phyloP scores from a whole-genome alignment of 2,113 vertebrate genomes.

The Corydoras sp. region DNA sequence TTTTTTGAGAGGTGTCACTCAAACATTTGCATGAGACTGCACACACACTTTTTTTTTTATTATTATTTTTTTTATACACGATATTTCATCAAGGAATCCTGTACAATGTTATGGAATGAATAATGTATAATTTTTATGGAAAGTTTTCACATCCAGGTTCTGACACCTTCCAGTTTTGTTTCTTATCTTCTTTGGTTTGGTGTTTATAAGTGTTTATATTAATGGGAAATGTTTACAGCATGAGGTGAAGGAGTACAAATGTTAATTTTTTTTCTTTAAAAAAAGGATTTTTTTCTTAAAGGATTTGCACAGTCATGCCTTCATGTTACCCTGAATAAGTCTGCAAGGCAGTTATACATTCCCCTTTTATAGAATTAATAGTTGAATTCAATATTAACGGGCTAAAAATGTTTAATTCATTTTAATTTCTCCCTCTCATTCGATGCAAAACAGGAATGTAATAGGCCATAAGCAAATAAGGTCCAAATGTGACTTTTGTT shows the following conservation, averaged over 20 bases:
- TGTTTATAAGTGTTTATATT: neutral
- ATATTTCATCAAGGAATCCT: too few species aligned
- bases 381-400: too few species aligned
- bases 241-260: neutral
- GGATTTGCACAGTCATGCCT: conserved; percentile 4
- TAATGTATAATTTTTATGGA: too few species aligned
- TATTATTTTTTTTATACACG: too few species aligned
- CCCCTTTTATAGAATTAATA: neutral
- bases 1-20: too few species aligned
- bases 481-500: neutral
- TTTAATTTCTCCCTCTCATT: too few species aligned
- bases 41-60: too few species aligned
- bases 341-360: conserved; percentile 8
- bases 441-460: neutral
- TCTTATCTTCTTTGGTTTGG: neutral
- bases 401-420: too few species aligned
- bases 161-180: neutral
- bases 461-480: neutral
- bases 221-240: conserved; percentile 5
- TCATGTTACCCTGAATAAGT: neutral
- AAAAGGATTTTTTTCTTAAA: too few species aligned
- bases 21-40: too few species aligned
- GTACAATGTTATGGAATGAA: too few species aligned
- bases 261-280: neutral
- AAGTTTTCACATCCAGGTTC: neutral